Conservation (phyloP, 2,888 invertebrate species). For the Athalia circularis region DNA sequence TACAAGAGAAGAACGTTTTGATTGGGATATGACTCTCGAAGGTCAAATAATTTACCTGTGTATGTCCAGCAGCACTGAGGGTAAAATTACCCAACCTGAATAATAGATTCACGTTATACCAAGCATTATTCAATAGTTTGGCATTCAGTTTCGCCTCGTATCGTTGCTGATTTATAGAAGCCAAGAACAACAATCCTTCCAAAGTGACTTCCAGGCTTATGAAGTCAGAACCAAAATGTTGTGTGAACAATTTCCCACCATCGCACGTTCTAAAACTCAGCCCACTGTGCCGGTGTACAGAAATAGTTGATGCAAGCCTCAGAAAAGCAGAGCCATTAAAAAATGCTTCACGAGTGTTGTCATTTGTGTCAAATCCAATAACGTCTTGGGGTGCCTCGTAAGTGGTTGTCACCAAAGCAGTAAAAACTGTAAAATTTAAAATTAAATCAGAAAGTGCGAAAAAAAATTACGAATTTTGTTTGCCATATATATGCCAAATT, state of each 20-base stretch:
- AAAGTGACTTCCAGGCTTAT: constrained; percentile 71
- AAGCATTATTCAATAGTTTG: constrained; percentile 86
- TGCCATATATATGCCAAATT: too few relatives aligned
- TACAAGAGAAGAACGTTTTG: too few relatives aligned
- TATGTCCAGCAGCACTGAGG: constrained; percentile 75
- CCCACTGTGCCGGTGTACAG: constrained; percentile 87
- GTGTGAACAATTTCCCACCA: constrained; percentile 72
- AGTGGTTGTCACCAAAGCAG: constrained; percentile 33
- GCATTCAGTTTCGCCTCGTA: constrained; percentile 81
- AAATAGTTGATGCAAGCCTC: constrained; percentile 83
- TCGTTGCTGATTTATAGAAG: constrained; percentile 72
- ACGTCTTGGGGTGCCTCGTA: constrained; percentile 43
- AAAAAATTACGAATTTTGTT: too few relatives aligned
- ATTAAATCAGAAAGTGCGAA: neutral
- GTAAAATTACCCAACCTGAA: constrained; percentile 79
- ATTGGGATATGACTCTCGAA: too few relatives aligned
- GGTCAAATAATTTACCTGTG: constrained; percentile 75
- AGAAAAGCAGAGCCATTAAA: constrained; percentile 89
- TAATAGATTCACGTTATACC: constrained; percentile 85
- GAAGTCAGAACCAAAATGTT: constrained; percentile 67
- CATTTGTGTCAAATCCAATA: constrained; percentile 51
- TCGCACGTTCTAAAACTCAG: constrained; percentile 89
- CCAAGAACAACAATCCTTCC: constrained; percentile 76
- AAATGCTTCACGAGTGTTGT: constrained; percentile 84
- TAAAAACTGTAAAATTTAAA: constrained; percentile 34